These are phyloP conservation scores for Delichon dasypus DNA, from an alignment of 2,797 vertebrate species.

Conservation along the genomic window DNA sequence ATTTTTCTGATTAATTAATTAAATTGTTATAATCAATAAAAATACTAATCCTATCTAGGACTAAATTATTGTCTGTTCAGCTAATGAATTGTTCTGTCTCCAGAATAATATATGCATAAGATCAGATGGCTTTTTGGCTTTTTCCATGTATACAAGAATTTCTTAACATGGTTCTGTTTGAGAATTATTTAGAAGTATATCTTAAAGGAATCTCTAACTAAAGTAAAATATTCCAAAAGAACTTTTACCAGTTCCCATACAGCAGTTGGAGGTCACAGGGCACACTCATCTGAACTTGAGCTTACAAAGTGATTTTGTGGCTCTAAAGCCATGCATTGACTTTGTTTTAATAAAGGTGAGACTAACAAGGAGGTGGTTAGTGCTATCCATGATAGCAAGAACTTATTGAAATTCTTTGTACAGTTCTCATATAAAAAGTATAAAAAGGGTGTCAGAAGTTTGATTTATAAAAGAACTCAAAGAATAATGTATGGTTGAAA, in stretches of 20 bases:
- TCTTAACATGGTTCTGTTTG: neutral
- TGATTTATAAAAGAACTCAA: neutral
- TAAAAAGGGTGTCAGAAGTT: neutral
- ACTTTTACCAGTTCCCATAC: neutral
- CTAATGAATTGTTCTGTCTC: neutral
- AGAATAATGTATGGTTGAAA: neutral
- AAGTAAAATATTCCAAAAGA: neutral
- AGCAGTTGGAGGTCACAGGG: neutral
- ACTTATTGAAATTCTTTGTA: neutral
- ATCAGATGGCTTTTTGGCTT: neutral
- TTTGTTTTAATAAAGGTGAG: neutral
- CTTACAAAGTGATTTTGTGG: neutral
- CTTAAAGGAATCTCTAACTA: neutral
- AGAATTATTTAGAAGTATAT: neutral
- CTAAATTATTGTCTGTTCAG: neutral
- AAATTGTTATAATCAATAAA: neutral
- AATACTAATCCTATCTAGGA: neutral
- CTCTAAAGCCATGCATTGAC: neutral
- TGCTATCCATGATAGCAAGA: neutral
- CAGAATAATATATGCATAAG: neutral
- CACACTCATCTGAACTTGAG: neutral
- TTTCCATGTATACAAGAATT: neutral
- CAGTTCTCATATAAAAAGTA: neutral
- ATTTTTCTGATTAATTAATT: neutral
- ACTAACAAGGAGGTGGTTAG: neutral